These are phyloP conservation scores for Karalla daura DNA, from an alignment of 2,797 vertebrate species.

Conservation along the genomic window DNA sequence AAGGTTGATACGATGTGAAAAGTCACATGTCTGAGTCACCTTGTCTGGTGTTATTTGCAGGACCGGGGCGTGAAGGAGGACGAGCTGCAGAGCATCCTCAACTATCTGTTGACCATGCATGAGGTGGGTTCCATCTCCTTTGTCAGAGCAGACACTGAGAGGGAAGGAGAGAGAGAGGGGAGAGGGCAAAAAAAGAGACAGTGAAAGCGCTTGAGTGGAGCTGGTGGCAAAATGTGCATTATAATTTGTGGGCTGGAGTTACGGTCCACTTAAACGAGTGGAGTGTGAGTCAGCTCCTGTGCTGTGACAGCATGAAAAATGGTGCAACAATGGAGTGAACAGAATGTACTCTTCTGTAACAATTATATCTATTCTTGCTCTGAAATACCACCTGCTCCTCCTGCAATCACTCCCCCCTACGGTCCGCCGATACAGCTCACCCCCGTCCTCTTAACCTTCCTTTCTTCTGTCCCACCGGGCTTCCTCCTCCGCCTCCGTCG, in stretches of 20 bases:
- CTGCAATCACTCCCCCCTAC: constrained; percentile 5
- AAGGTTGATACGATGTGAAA: constrained; percentile 38
- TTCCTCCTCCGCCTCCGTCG: constrained; percentile 11
- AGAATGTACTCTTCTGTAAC: constrained; percentile 72
- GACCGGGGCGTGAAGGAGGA: constrained; percentile 99
- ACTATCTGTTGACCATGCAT: constrained; percentile 98
- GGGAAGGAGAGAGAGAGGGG: constrained; percentile 4
- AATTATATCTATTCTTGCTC: constrained; percentile 68
- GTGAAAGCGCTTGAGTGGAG: constrained; percentile 31
- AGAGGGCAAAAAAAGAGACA: constrained; percentile 3
- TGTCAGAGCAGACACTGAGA: constrained; percentile 7
- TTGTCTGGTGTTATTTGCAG: constrained; percentile 68
- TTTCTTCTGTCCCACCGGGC: constrained; percentile 7
- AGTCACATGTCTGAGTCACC: not conserved
- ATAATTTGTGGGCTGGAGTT: constrained; percentile 65
- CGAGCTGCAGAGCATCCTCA: constrained; percentile 98
- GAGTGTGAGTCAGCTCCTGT: constrained; percentile 70
- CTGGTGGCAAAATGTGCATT: constrained; percentile 60
- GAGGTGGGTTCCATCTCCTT: constrained; percentile 84
- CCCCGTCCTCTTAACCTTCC: constrained; percentile 52
- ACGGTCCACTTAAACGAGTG: constrained; percentile 66
- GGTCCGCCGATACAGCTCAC: constrained; percentile 28
- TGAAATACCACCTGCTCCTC: constrained; percentile 57
- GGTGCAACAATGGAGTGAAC: constrained; percentile 68
- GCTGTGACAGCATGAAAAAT: constrained; percentile 68